These are phyloP conservation scores for Andrena hattorfiana DNA, from an alignment of 2,888 invertebrate species.

Conservation along the genomic window DNA sequence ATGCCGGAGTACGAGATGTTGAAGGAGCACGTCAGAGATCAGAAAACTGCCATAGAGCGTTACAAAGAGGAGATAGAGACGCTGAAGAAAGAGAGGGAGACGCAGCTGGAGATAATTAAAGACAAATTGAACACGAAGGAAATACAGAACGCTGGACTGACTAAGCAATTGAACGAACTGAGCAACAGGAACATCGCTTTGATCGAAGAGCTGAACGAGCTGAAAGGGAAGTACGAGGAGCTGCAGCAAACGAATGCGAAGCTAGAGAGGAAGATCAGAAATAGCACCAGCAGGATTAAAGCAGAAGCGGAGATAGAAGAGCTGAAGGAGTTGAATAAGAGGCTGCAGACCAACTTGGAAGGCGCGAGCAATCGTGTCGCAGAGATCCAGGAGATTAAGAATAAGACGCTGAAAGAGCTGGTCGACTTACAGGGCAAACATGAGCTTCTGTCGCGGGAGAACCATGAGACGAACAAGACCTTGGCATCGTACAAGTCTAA, in stretches of 20 bases:
- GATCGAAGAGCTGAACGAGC: conserved; percentile 84
- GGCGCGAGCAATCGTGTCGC: conserved; percentile 80
- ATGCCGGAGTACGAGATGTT: conserved; percentile 77
- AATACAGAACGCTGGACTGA: conserved; percentile 79
- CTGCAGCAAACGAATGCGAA: conserved; percentile 85
- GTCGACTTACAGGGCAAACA: conserved; percentile 67
- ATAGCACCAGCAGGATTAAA: conserved; percentile 85
- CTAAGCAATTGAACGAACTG: conserved; percentile 82
- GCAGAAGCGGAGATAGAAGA: conserved; percentile 79
- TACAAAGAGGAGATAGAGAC: conserved; percentile 84
- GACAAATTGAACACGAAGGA: conserved; percentile 76
- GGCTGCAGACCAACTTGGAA: conserved; percentile 80
- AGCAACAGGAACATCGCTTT: conserved; percentile 85
- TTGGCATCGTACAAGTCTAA: conserved; percentile 66
- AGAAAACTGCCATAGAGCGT: conserved; percentile 75
- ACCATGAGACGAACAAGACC: conserved; percentile 66
- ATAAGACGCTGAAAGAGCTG: conserved; percentile 71
- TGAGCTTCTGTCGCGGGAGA: conserved; percentile 69
- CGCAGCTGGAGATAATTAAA: conserved; percentile 67
- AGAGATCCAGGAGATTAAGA: conserved; percentile 77
- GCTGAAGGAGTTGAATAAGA: conserved; percentile 78
- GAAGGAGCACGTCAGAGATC: conserved; percentile 73
- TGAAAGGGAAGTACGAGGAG: conserved; percentile 86
- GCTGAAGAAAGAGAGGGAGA: conserved; percentile 82
- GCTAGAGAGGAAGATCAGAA: conserved; percentile 80